These are phyloP conservation scores for Meteorus cinctellus DNA, from an alignment of 2,888 invertebrate species.

Conservation along the genomic window DNA sequence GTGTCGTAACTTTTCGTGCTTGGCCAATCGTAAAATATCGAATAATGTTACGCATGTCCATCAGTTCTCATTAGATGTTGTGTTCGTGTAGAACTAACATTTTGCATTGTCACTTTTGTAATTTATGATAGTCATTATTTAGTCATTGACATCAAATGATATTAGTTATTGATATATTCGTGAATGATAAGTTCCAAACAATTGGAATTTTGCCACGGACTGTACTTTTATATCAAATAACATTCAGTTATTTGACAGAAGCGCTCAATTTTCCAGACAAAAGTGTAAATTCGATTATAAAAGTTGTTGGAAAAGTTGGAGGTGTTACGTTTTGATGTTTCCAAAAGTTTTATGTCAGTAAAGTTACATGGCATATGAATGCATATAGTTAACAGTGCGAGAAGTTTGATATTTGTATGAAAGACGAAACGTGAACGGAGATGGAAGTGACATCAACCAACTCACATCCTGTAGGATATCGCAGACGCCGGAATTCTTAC, in stretches of 20 bases:
- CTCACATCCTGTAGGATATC: slow-evolving; percentile 36
- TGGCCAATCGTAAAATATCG: slow-evolving; percentile 40
- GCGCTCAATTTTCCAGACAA: not conserved
- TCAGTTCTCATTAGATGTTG: slow-evolving; percentile 55
- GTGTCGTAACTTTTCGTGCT: slow-evolving; percentile 44
- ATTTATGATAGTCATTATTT: not conserved
- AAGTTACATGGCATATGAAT: not conserved
- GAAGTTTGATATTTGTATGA: slow-evolving; percentile 33
- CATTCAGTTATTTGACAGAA: not conserved
- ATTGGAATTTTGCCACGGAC: not conserved
- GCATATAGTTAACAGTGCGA: not conserved
- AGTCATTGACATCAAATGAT: not conserved
- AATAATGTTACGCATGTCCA: slow-evolving; percentile 52
- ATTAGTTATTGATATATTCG: not conserved
- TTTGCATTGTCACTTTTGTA: not conserved
- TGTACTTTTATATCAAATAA: not conserved
- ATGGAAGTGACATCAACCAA: slow-evolving; percentile 40
- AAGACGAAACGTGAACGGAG: slow-evolving; percentile 29
- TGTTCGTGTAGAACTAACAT: slow-evolving; percentile 16
- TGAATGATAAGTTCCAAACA: not conserved
- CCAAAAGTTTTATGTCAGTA: slow-evolving; percentile 12
- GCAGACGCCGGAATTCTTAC: slow-evolving; percentile 62
- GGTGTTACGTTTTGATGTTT: not conserved
- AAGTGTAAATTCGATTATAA: not conserved
- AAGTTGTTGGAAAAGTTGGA: not conserved